Conservation (phyloP, 2,888 invertebrate species). For the Drosophila testacea region DNA sequence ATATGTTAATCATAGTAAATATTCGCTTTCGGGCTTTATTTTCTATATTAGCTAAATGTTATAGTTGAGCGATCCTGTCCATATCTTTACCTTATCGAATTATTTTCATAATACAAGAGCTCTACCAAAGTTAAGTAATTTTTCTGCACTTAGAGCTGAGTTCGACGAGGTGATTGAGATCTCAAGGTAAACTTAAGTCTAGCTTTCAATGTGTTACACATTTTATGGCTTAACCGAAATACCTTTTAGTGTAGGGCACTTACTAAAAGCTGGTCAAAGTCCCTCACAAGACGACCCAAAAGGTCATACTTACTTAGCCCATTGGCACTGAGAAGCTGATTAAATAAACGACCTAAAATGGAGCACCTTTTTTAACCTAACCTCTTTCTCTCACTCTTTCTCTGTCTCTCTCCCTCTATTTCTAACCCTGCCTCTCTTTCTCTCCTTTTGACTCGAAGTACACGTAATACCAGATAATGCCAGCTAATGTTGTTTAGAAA, state of each 20-base stretch:
- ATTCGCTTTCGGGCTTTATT: too few relatives aligned
- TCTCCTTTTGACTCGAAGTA: not conserved
- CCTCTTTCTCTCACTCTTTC: not conserved
- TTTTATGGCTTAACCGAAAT: not conserved
- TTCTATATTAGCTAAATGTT: too few relatives aligned
- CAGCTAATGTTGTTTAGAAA: too few relatives aligned
- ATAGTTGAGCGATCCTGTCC: too few relatives aligned
- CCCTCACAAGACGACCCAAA: not conserved
- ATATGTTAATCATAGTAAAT: too few relatives aligned
- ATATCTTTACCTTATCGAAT: too few relatives aligned
- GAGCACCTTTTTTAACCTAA: not conserved
- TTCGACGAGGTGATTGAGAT: not conserved
- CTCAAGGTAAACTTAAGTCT: not conserved
- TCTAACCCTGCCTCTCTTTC: too few relatives aligned
- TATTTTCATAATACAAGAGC: not conserved
- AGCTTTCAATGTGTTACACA: not conserved
- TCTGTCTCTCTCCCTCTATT: not conserved
- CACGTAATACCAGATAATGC: too few relatives aligned
- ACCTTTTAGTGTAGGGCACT: not conserved
- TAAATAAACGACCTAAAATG: conserved; percentile 20
- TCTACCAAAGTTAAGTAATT: conserved; percentile 1
- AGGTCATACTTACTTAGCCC: not conserved
- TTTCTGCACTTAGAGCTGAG: not conserved
- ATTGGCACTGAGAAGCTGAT: conserved; percentile 31
- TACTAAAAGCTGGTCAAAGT: conserved; percentile 6